A percentile compares a stretch with the other conserved stretches of the same genome.
Conservation (phyloP, 2,888 invertebrate genomes). For the Dendrolimus pini region DNA sequence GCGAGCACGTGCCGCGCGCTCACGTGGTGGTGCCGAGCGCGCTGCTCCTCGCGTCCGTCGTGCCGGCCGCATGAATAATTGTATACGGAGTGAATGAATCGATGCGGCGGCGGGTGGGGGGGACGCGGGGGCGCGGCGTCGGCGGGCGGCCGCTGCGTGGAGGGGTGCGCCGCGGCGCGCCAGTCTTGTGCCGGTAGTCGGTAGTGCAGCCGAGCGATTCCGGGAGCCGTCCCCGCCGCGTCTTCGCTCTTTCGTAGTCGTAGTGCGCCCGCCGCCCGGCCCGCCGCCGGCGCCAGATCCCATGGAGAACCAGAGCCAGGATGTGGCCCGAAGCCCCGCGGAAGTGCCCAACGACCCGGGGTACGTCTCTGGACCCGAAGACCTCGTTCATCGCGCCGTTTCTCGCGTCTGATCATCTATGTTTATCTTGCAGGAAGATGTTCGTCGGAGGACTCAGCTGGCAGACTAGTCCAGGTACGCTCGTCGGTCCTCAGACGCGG, state of each 20-base stretch:
- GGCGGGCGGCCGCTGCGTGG: conserved; percentile 52
- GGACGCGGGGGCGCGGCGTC: conserved; percentile 36
- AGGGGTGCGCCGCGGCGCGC: conserved; percentile 68
- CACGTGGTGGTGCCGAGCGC: conserved; percentile 63
- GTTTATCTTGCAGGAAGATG: conserved; percentile 97
- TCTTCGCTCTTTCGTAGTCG: conserved; percentile 77
- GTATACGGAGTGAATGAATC: conserved; percentile 74
- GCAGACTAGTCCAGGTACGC: conserved; percentile 99
- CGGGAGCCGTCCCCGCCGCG: conserved; percentile 78
- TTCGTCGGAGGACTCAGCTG: conserved; percentile 99
- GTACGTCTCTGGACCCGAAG: conserved; percentile 71
- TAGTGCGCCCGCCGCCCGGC: conserved; percentile 69
- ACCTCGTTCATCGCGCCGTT: conserved; percentile 22
- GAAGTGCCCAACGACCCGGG: conserved; percentile 97
- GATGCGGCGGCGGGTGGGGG: conserved; percentile 61
- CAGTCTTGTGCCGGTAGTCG: conserved; percentile 85
- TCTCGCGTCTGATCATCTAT: conserved; percentile 52
- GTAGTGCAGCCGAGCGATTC: conserved; percentile 80
- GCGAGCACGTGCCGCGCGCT: conserved; percentile 69
- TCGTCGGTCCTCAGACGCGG: conserved; percentile 51
- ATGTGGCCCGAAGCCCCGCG: conserved; percentile 88
- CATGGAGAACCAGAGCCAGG: conserved; percentile 88
- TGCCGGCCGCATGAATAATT: conserved; percentile 72
- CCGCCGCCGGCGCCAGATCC: conserved; percentile 60
- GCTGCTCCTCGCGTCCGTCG: conserved; percentile 50